Evolutionary conservation across 2,113 vertebrate genomes (phyloP).

Genomic region (Aepyceros melampus): DNA sequence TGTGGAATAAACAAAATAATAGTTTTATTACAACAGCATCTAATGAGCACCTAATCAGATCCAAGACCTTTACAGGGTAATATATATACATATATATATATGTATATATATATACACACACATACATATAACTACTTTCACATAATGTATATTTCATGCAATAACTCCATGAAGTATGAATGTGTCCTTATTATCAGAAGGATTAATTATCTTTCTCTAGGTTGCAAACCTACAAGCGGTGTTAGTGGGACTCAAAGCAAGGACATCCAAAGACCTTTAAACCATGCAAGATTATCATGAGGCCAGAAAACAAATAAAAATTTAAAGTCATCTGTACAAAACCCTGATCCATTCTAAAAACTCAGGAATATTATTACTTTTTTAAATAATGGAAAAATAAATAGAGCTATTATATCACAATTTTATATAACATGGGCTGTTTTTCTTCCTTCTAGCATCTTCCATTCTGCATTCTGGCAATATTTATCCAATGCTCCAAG

Average conservation of each 20-base stretch:
- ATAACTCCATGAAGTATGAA: neutral
- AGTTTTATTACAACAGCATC: neutral
- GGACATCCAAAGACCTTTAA: neutral
- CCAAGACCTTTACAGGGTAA: neutral
- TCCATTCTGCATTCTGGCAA: neutral
- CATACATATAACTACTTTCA: neutral
- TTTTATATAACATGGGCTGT: neutral
- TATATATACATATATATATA: neutral
- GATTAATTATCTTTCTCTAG: neutral
- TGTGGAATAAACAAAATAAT: neutral
- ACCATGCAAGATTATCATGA: neutral
- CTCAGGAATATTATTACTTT: neutral
- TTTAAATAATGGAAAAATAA: conserved; percentile 23
- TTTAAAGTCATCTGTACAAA: neutral
- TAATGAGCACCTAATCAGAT: neutral
- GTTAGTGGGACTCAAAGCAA: neutral
- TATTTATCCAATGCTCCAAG: conserved; percentile 20
- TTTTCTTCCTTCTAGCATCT: neutral
- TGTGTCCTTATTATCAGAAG: neutral
- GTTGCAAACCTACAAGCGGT: neutral
- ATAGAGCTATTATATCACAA: neutral
- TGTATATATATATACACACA: accelerated
- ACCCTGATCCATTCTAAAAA: neutral
- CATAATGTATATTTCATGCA: neutral
- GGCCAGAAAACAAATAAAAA: neutral